Conservation (phyloP, 37 sponge, comb jelly and placozoan genomes). For the Aphrocallistes beatrix region DNA sequence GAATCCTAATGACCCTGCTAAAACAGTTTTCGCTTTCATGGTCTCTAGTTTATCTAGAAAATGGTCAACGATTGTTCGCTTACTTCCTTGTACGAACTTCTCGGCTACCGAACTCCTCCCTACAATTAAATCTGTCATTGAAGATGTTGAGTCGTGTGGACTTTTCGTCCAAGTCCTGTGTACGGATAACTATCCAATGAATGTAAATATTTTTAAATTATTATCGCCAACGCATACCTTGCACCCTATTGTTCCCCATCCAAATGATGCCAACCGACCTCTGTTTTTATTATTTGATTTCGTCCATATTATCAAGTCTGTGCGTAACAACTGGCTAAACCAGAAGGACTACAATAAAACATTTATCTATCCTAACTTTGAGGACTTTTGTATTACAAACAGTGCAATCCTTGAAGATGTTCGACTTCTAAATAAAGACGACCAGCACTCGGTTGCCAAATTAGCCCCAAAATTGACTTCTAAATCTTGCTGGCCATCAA, state of each 20-base stretch:
- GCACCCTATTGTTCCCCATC: neutral
- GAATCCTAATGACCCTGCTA: too few relatives aligned
- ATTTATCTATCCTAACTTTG: neutral
- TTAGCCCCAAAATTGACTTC: neutral
- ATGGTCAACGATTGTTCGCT: too few relatives aligned
- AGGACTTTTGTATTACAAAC: neutral
- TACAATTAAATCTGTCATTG: too few relatives aligned
- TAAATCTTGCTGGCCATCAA: neutral
- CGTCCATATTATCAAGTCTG: neutral
- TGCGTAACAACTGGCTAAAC: neutral
- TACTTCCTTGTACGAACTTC: too few relatives aligned
- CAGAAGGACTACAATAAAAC: neutral
- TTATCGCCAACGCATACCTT: too few relatives aligned
- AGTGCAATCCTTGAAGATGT: neutral
- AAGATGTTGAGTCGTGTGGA: neutral
- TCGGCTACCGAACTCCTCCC: too few relatives aligned
- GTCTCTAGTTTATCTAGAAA: too few relatives aligned
- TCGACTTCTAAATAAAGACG: neutral
- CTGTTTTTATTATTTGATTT: neutral
- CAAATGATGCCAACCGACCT: neutral
- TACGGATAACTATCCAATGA: too few relatives aligned
- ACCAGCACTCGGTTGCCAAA: neutral
- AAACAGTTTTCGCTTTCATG: too few relatives aligned
- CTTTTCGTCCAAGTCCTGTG: neutral
- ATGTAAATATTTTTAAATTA: too few relatives aligned